A percentile compares a stretch with the other conserved stretches of the same genome.
phyloP scores from a whole-genome alignment of 2,113 vertebrate genomes.

The Scomber japonicus region DNA sequence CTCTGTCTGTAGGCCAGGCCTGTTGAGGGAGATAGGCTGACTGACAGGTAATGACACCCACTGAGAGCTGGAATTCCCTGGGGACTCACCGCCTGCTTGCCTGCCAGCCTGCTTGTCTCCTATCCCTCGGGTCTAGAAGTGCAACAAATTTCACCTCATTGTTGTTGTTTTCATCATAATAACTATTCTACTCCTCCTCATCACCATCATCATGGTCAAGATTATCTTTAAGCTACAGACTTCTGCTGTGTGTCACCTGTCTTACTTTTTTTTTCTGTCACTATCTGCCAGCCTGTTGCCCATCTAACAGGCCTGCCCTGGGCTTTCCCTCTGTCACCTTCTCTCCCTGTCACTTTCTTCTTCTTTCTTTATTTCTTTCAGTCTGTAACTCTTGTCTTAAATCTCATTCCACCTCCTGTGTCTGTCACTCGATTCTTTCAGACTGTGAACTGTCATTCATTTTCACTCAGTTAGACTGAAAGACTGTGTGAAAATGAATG shows the following conservation, averaged over 20 bases:
- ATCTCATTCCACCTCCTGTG: slow-evolving; percentile 15
- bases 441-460: slow-evolving; percentile 39
- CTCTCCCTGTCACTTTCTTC: slow-evolving; percentile 46
- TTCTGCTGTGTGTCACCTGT: slow-evolving; percentile 3
- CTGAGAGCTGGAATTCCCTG: slow-evolving; percentile 66
- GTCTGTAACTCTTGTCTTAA: slow-evolving; percentile 37
- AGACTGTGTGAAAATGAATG: slow-evolving; percentile 24
- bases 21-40: slow-evolving; percentile 71
- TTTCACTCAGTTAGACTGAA: slow-evolving; percentile 35
- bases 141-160: slow-evolving; percentile 26
- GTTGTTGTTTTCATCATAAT: slow-evolving; percentile 47
- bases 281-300: slow-evolving; percentile 42
- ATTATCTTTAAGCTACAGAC: slow-evolving; percentile 24
- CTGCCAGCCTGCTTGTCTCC: slow-evolving; percentile 54
- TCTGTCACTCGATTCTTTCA: slow-evolving; percentile 40
- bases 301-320: slow-evolving; percentile 49
- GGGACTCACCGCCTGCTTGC: slow-evolving; percentile 38
- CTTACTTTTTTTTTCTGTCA: slow-evolving; percentile 44
- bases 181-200: slow-evolving; percentile 32
- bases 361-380: slow-evolving; percentile 35
- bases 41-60: slow-evolving; percentile 79
- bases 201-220: slow-evolving; percentile 18
- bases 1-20: slow-evolving; percentile 63
- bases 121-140: slow-evolving; percentile 39
- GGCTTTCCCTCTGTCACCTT: slow-evolving; percentile 49